A percentile compares a stretch with the other conserved stretches of the same genome.
Evolutionary conservation across 2,888 invertebrate species (phyloP).

Genomic region (Psylliodes chrysocephalus): DNA sequence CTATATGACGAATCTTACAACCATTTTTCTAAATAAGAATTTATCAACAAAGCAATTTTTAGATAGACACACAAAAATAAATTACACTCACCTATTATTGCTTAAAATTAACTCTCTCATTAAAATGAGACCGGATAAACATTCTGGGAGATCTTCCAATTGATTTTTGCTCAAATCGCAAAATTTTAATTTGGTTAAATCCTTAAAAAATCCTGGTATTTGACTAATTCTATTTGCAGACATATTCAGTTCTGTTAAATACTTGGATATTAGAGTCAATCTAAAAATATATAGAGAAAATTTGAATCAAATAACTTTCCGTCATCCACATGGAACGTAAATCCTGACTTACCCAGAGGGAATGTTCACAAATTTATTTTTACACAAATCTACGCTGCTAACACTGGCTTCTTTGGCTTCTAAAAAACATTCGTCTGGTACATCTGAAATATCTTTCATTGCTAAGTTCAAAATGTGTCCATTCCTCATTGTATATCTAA

Average conservation of each 20-base stretch:
- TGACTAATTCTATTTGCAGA: constrained; percentile 75
- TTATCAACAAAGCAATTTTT: too few relatives aligned
- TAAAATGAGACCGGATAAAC: constrained; percentile 70
- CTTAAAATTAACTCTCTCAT: constrained; percentile 84
- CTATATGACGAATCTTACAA: too few relatives aligned
- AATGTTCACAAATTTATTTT: constrained; percentile 77
- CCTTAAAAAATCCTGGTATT: constrained; percentile 73
- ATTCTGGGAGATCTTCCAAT: constrained; percentile 72
- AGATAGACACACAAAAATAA: too few relatives aligned
- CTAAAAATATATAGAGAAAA: constrained; percentile 59
- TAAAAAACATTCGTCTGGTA: constrained; percentile 79
- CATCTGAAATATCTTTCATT: constrained; percentile 70
- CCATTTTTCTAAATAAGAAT: too few relatives aligned
- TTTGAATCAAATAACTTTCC: constrained; percentile 7
- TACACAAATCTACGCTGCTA: constrained; percentile 81
- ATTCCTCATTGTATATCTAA: constrained; percentile 69
- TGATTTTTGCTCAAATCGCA: constrained; percentile 82
- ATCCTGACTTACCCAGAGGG: constrained; percentile 72
- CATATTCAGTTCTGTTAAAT: constrained; percentile 75
- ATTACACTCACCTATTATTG: constrained; percentile 81
- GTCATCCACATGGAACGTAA: too few relatives aligned
- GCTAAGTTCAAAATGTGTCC: constrained; percentile 71
- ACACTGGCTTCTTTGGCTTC: constrained; percentile 78
- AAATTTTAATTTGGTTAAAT: constrained; percentile 73
- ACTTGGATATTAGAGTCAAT: constrained; percentile 65